A percentile compares a stretch with the other conserved stretches of the same genome.
Conservation (phyloP, 2,888 invertebrate species). For the Standfussiana lucernea region DNA sequence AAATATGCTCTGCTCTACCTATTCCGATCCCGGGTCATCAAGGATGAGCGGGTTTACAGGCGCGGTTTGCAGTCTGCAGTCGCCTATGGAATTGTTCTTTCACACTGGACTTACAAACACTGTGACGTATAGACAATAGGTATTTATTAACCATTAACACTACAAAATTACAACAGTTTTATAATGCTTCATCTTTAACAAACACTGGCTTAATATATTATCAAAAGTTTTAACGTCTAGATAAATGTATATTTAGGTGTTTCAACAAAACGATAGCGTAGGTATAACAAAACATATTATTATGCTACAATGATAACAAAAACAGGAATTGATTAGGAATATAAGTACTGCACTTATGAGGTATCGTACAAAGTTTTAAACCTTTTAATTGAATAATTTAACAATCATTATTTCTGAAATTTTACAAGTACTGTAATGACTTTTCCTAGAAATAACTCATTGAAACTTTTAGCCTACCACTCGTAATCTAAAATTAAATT, state of each 20-base stretch:
- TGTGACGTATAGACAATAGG: neutral
- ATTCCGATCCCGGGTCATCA: too few relatives aligned
- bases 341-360: slow-evolving; percentile 5
- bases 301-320: slow-evolving; percentile 23
- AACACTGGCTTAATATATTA: slow-evolving; percentile 16
- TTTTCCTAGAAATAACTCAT: neutral
- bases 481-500: neutral
- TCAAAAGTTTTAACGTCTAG: neutral
- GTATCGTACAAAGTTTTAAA: neutral
- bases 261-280: slow-evolving; percentile 30
- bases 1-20: too few relatives aligned
- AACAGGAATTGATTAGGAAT: neutral
- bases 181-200: neutral
- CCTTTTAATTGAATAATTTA: neutral
- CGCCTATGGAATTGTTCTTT: neutral
- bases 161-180: neutral
- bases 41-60: neutral
- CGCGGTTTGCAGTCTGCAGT: neutral
- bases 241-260: neutral
- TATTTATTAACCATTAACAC: neutral
- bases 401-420: slow-evolving; percentile 1
- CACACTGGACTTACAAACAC: neutral
- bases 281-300: slow-evolving; percentile 35
- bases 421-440: neutral
- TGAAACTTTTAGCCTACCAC: neutral